Evolutionary conservation across 2,113 vertebrate genomes (phyloP).

Genomic region (Cottus gobio): DNA sequence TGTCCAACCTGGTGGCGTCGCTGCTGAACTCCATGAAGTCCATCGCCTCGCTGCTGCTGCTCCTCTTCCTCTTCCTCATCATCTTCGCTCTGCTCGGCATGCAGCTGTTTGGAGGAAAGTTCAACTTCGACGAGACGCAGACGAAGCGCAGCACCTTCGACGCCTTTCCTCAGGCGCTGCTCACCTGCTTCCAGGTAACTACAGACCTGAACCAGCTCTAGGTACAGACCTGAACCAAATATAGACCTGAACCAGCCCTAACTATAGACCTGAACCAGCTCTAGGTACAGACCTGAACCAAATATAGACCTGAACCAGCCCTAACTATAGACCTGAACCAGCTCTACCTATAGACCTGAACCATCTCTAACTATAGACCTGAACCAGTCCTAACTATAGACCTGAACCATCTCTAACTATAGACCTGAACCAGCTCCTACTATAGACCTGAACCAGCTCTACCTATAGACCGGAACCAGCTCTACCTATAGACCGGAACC

Average conservation of each 20-base stretch:
- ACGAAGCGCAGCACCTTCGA: conserved; percentile 97
- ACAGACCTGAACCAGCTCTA: not conserved
- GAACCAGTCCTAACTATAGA: not conserved
- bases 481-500: not conserved
- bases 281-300: not conserved
- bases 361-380: not conserved
- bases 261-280: not conserved
- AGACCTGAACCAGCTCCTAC: not conserved
- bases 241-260: not conserved
- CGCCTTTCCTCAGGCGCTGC: conserved; percentile 93
- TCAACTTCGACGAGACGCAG: conserved; percentile 96
- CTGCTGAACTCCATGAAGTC: conserved; percentile 98
- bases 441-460: not conserved
- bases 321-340: not conserved
- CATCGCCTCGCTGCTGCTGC: conserved; percentile 92
- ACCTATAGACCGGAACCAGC: not conserved
- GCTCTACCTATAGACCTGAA: not conserved
- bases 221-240: not conserved
- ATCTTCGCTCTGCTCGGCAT: conserved; percentile 96
- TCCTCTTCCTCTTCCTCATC: conserved; percentile 98
- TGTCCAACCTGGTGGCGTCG: conserved; percentile 94
- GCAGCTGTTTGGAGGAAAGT: conserved; percentile 97
- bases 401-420: not conserved
- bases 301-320: not conserved
- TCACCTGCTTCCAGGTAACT: conserved; percentile 91